Conservation (phyloP, 1,140 invertebrate species). For the Batillaria attramentaria region DNA sequence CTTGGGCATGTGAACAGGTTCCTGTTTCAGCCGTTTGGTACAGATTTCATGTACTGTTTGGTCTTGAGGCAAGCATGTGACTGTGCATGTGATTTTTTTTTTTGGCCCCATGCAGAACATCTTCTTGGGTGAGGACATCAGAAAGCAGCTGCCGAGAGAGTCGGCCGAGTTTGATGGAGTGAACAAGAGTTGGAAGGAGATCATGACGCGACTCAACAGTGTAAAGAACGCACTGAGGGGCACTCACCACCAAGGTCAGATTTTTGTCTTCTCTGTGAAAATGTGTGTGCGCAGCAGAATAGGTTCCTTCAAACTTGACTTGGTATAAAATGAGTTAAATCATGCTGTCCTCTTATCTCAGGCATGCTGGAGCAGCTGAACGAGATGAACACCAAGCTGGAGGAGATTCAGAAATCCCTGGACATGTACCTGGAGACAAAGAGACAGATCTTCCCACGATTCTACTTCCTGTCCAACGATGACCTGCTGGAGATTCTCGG, state of each 20-base stretch:
- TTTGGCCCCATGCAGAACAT: conserved; percentile 63
- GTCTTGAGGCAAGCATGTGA: too few relatives aligned
- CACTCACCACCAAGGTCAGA: conserved; percentile 68
- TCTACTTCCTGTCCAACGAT: conserved; percentile 73
- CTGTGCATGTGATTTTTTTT: background rate
- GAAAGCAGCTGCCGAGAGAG: conserved; percentile 71
- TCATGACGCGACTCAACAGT: conserved; percentile 69
- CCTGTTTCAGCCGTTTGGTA: too few relatives aligned
- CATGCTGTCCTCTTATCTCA: conserved; percentile 34
- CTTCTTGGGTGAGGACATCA: conserved; percentile 72
- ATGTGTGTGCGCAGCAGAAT: too few relatives aligned
- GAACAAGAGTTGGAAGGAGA: conserved; percentile 70
- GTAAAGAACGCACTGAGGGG: conserved; percentile 69
- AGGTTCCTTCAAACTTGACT: too few relatives aligned
- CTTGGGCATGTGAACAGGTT: too few relatives aligned
- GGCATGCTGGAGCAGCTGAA: conserved; percentile 69
- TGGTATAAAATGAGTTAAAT: too few relatives aligned
- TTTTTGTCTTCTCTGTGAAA: too few relatives aligned
- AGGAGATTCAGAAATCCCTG: conserved; percentile 73
- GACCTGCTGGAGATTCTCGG: conserved; percentile 73
- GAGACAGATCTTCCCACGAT: conserved; percentile 72
- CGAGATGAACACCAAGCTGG: conserved; percentile 71
- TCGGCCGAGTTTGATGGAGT: conserved; percentile 72
- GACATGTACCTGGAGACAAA: conserved; percentile 74
- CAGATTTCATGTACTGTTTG: too few relatives aligned